Conservation (phyloP, 2,888 invertebrate genomes). For the Eristalis arbustorum region DNA sequence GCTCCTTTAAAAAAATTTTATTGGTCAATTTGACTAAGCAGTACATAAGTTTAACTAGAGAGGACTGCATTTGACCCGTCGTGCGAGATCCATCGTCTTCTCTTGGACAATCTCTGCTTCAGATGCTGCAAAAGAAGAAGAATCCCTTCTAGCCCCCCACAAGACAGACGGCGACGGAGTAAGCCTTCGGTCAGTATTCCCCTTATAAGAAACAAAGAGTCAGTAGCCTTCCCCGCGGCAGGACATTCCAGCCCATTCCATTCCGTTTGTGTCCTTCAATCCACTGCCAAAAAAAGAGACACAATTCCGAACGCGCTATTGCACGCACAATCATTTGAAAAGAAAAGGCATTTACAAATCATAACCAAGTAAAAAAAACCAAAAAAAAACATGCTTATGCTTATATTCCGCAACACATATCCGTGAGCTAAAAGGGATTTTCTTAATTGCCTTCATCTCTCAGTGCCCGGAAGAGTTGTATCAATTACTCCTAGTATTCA, state of each 20-base stretch:
- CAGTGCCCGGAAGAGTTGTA: slow-evolving; percentile 1
- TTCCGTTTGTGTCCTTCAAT: slow-evolving; percentile 12
- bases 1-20: too few relatives aligned
- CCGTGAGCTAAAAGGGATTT: slow-evolving; percentile 32
- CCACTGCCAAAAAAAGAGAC: background rate
- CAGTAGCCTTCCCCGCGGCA: too few relatives aligned
- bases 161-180: too few relatives aligned
- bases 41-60: too few relatives aligned
- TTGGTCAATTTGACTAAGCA: too few relatives aligned
- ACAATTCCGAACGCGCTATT: slow-evolving; percentile 4
- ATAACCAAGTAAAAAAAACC: slow-evolving; percentile 23
- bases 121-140: too few relatives aligned
- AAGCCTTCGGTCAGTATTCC: too few relatives aligned
- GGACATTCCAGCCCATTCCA: background rate
- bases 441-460: slow-evolving; percentile 4
- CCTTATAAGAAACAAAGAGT: too few relatives aligned
- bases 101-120: too few relatives aligned
- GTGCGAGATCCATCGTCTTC: too few relatives aligned
- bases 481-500: slow-evolving; percentile 3
- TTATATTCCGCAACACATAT: background rate
- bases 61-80: too few relatives aligned
- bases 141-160: too few relatives aligned
- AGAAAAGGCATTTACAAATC: slow-evolving; percentile 40
- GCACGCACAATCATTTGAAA: slow-evolving; percentile 62
- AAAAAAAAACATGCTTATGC: background rate